A percentile compares a stretch with the other conserved stretches of the same genome.
Conservation (phyloP, 2,113 vertebrate genomes). For the Oryzias javanicus region DNA sequence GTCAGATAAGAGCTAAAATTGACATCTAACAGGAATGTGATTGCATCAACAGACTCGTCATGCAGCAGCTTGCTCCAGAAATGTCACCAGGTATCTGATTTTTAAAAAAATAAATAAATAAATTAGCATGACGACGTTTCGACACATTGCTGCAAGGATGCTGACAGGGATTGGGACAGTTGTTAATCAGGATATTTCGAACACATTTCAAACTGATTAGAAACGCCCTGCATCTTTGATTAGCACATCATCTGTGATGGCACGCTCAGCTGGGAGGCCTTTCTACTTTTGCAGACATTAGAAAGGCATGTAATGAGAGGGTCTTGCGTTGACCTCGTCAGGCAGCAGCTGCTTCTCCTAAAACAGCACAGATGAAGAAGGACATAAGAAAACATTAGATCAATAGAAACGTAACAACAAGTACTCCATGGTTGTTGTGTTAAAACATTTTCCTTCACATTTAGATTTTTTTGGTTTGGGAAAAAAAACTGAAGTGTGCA, state of each 20-base stretch:
- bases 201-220: constrained; percentile 27
- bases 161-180: not conserved
- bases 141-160: constrained; percentile 3
- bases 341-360: constrained; percentile 16
- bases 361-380: constrained; percentile 19
- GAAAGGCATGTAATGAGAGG: constrained; percentile 23
- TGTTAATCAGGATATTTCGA: constrained; percentile 23
- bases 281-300: constrained; percentile 24
- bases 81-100: constrained; percentile 9
- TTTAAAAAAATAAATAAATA: not conserved
- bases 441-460: not conserved
- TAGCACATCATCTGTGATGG: constrained; percentile 23
- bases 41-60: not conserved
- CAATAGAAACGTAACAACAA: not conserved
- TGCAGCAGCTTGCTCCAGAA: constrained; percentile 1
- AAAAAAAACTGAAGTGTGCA: not conserved
- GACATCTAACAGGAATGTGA: not conserved
- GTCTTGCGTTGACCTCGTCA: constrained; percentile 11
- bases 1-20: not conserved
- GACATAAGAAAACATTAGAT: not conserved
- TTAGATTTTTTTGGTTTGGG: not conserved
- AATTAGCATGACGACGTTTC: not conserved
- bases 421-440: not conserved
- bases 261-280: constrained; percentile 12
- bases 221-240: constrained; percentile 2